phyloP scores from a whole-genome alignment of 2,888 invertebrate species.

The Platycheirus rosarum region DNA sequence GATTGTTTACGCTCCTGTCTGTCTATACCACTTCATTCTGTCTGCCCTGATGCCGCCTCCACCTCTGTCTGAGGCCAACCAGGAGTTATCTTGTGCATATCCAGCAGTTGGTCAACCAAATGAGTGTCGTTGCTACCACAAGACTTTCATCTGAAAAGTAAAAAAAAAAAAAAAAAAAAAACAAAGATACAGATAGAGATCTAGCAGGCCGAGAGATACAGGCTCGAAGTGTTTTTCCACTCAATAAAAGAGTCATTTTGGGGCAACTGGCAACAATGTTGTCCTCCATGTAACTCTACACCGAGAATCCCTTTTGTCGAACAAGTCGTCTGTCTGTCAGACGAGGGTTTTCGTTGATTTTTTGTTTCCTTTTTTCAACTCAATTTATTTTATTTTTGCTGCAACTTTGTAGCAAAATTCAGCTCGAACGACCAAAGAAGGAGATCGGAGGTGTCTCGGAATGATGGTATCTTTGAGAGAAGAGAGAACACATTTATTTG shows the following conservation, averaged over 20 bases:
- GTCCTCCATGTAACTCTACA: slow-evolving; percentile 47
- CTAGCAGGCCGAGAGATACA: slow-evolving; percentile 17
- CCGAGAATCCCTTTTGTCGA: slow-evolving; percentile 23
- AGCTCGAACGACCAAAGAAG: slow-evolving; percentile 11
- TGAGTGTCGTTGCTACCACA: slow-evolving; percentile 7
- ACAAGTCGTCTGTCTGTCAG: slow-evolving; percentile 7
- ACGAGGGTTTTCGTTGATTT: not conserved
- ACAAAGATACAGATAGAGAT: slow-evolving; percentile 4
- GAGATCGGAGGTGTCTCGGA: slow-evolving; percentile 37
- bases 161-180: not conserved
- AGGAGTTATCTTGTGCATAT: not conserved
- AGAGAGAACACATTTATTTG: slow-evolving; percentile 27
- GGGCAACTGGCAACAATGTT: slow-evolving; percentile 62
- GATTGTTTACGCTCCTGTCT: slow-evolving; percentile 50
- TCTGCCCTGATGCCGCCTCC: not conserved
- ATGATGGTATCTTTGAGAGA: slow-evolving; percentile 40
- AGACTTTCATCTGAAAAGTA: not conserved
- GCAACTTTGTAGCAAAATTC: slow-evolving; percentile 35
- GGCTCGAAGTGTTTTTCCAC: slow-evolving; percentile 16
- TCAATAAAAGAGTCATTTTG: slow-evolving; percentile 39
- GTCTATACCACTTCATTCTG: slow-evolving; percentile 14
- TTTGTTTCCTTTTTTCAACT: not conserved
- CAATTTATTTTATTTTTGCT: not conserved
- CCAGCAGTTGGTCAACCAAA: slow-evolving; percentile 15
- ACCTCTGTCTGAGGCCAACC: not conserved